Evolutionary conservation across 2,888 invertebrate species (phyloP).

Genomic region (Tetragonisca angustula): DNA sequence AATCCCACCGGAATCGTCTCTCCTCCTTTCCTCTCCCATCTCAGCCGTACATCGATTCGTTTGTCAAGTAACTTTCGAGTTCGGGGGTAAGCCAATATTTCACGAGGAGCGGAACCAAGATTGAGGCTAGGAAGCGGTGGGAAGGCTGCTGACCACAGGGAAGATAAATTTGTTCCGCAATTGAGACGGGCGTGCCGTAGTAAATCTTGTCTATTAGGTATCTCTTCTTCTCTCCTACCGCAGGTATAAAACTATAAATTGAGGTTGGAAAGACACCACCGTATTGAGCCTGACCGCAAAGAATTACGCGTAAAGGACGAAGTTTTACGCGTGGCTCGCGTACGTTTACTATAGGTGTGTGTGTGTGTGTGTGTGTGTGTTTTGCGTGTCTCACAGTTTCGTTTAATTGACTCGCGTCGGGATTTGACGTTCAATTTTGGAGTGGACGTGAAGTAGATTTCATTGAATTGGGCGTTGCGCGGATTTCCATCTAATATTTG

Average conservation of each 20-base stretch:
- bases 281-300: slow-evolving; percentile 67
- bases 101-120: slow-evolving; percentile 79
- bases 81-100: slow-evolving; percentile 81
- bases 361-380: too few relatives aligned
- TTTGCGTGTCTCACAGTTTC: neutral
- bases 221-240: slow-evolving; percentile 74
- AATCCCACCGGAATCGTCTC: slow-evolving; percentile 65
- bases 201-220: slow-evolving; percentile 82
- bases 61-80: slow-evolving; percentile 80
- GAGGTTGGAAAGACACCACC: slow-evolving; percentile 68
- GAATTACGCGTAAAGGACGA: slow-evolving; percentile 56
- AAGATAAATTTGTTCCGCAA: slow-evolving; percentile 83
- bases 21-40: slow-evolving; percentile 65
- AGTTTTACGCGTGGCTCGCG: slow-evolving; percentile 50
- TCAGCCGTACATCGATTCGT: slow-evolving; percentile 72
- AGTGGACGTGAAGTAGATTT: neutral
- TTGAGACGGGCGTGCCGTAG: slow-evolving; percentile 81
- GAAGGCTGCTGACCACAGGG: slow-evolving; percentile 79
- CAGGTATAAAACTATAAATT: slow-evolving; percentile 80
- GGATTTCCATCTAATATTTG: neutral
- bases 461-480: neutral
- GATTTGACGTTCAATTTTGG: neutral
- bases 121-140: slow-evolving; percentile 81
- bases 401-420: neutral
- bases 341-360: neutral